Base-by-base conservation (phyloP, 2,888 invertebrate species). In the Lithophane socia region DNA sequence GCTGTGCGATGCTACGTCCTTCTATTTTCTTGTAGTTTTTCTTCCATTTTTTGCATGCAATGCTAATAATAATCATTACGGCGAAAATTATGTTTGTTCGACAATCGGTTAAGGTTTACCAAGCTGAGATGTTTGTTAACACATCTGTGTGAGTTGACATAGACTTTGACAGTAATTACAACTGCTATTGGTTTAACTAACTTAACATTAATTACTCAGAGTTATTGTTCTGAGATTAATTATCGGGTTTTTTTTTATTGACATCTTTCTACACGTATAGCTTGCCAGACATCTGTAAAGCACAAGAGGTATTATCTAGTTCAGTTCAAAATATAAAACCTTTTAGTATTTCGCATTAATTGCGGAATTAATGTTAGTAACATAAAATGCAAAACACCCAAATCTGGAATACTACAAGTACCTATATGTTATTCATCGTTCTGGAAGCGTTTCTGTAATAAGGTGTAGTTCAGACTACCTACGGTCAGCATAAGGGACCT, bases 1-100 rank as follows among this genome's bases (percentile, higher is more conserved):
- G 69, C 70, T 70, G 69, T 49, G 56, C 60, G 67, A 75, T 73
- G 70, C 80, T 65, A 71, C 54, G 71, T 74, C 69, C 84, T 84
- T 80, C 76, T 42, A 29, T 44, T 79, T 64, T 66, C 60, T 66
- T 79, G 65, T 12, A 63, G 74, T 75, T 66, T 83, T 83, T 78
- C 73, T 67, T 49, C 8, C 2, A 60, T 0, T 74, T 72, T 75
- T 80, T 52, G 56, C 56, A 56, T 72, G 67, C 18, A 3, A 21
- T 49, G 58, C 37, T 71, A 68, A 78, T 68, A 66, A 54, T 56
- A 37, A 69, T 72, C 13, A 69, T 83, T 66, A 29, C 58, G 24
- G 12, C n/a, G 68, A 73, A 74, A 66, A 80, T 67, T 12, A 47
- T 56, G 66, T 67, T 83, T 79, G 60, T 60, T 80, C 47, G 73